A percentile compares a stretch with the other conserved stretches of the same genome.
phyloP scores from a whole-genome alignment of 2,888 invertebrate species.

The Drosophila barbarae region DNA sequence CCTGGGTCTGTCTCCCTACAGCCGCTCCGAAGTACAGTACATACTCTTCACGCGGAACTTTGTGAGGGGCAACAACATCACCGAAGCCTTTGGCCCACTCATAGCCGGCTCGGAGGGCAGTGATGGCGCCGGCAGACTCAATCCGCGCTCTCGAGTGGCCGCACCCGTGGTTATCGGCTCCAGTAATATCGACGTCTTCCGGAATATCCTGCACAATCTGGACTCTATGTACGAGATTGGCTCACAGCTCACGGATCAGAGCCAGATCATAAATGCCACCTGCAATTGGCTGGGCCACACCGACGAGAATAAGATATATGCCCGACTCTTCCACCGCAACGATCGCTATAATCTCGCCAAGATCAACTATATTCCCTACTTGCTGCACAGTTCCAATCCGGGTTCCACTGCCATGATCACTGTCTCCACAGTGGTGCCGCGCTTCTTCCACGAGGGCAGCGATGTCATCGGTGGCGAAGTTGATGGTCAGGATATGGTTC shows the following conservation, averaged over 20 bases:
- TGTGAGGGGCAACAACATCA: conserved; percentile 90
- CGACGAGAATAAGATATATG: conserved; percentile 87
- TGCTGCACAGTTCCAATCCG: conserved; percentile 93
- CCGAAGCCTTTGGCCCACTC: conserved; percentile 89
- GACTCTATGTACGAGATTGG: conserved; percentile 96
- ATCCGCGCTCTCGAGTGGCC: conserved; percentile 94
- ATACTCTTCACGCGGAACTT: conserved; percentile 93
- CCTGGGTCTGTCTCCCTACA: conserved; percentile 92
- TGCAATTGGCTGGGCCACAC: conserved; percentile 94
- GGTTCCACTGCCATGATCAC: conserved; percentile 90
- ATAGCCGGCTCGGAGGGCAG: conserved; percentile 76
- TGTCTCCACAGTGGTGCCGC: conserved; percentile 88
- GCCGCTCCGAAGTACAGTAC: conserved; percentile 88
- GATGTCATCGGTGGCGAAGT: conserved; percentile 94
- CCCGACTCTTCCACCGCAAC: conserved; percentile 89
- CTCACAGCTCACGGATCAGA: conserved; percentile 96
- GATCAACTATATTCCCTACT: conserved; percentile 93
- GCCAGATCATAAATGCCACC: conserved; percentile 94
- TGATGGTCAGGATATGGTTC: conserved; percentile 91
- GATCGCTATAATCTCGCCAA: conserved; percentile 97
- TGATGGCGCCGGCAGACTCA: conserved; percentile 84
- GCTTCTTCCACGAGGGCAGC: conserved; percentile 86
- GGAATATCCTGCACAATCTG: conserved; percentile 95
- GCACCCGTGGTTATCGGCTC: conserved; percentile 96
- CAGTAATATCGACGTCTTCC: conserved; percentile 90